These are phyloP conservation scores for Axis porcinus DNA, from an alignment of 2,113 vertebrate species.

Conservation along the genomic window DNA sequence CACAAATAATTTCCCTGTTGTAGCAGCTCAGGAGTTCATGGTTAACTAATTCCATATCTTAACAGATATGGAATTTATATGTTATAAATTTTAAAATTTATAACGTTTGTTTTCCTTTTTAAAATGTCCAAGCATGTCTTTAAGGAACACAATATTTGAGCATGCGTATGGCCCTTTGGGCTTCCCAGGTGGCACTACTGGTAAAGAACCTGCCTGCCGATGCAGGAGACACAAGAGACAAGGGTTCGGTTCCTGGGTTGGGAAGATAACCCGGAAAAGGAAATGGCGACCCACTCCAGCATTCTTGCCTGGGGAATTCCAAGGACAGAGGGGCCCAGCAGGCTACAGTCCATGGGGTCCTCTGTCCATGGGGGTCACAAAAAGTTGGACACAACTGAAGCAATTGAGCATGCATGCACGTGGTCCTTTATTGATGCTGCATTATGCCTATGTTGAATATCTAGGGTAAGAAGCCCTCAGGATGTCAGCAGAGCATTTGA, in stretches of 20 bases:
- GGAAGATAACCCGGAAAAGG: not conserved
- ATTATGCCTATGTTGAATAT: not conserved
- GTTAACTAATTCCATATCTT: not conserved
- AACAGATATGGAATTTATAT: not conserved
- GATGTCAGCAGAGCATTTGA: not conserved
- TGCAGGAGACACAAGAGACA: not conserved
- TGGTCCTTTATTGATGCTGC: not conserved
- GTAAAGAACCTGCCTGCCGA: not conserved
- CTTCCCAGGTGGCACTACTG: not conserved
- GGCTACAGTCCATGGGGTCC: not conserved
- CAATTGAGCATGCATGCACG: rapidly evolving
- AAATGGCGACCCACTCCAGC: not conserved
- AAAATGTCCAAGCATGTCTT: not conserved
- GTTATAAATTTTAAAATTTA: not conserved
- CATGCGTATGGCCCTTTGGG: not conserved
- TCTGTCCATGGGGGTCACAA: not conserved
- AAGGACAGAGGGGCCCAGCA: not conserved
- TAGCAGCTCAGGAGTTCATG: not conserved
- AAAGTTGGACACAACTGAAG: not conserved
- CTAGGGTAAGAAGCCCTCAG: not conserved
- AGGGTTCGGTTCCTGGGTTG: rapidly evolving
- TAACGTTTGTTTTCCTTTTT: not conserved
- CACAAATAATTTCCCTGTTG: not conserved
- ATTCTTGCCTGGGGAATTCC: not conserved
- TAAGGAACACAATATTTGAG: not conserved